Base-by-base conservation (phyloP, 2,888 invertebrate species). In the Microctonus aethiopoides region DNA sequence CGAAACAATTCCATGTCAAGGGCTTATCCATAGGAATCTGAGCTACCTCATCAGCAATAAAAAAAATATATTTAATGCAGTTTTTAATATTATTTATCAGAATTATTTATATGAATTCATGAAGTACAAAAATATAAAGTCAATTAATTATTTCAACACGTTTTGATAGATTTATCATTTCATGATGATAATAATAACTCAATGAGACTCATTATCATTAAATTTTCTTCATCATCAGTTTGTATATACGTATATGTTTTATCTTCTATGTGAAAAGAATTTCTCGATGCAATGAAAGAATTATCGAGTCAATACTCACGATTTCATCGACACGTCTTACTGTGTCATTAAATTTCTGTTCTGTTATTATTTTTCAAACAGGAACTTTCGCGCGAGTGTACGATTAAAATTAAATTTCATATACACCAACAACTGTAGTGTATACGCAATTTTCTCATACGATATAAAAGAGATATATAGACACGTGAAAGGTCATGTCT, bases 1-100 rank as follows among this genome's bases (percentile, higher is more conserved):
- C 77, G 74, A 75, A 81, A 81, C 79, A 81, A 77, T 83, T n/a
- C n/a, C n/a, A 80, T 84, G 84, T 84, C 84, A 84, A 84, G 84
- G 83, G 83, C 84, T 80, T 56, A 34, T 29, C 29, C 65, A 51
- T 67, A 72, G n/a, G n/a, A n/a, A n/a, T n/a, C n/a, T 70, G 75
- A 75, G 74, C 77, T 76, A 79, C 76, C 78, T 77, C 72, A 61
- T 56, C 61, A 46, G 9, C 7, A 46, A 16, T 7, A n/a, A 16
- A 46, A 16, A 46, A n/a, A 59, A 61, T 72, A 62, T 70, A 66
- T n/a, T 57, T 22, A 39, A n/a, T n/a, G n/a, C n/a, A n/a, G n/a
- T n/a, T n/a, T n/a, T n/a, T n/a, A n/a, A n/a, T n/a, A n/a, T n/a
- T n/a, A n/a, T n/a, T n/a, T n/a, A n/a, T 63, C 68, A 41, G 34